Conservation (phyloP, 2,797 vertebrate species). For the Thalassophryne amazonica region DNA sequence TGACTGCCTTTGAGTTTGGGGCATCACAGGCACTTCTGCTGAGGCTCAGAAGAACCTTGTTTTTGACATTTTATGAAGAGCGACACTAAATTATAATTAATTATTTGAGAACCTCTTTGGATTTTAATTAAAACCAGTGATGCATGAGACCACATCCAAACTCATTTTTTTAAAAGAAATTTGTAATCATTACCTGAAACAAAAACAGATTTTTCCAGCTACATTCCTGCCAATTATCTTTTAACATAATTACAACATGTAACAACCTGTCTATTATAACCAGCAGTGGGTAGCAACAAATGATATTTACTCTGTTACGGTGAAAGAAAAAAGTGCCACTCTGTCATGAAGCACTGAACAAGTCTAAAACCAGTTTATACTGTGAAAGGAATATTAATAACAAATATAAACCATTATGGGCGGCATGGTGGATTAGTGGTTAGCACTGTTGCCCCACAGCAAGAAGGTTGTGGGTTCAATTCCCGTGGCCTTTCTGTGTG, state of each 20-base stretch:
- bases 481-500: no score
- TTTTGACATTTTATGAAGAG: constrained; percentile 13
- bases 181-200: constrained; percentile 42
- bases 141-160: constrained; percentile 35
- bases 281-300: background rate
- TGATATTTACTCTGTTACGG: background rate
- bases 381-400: no score
- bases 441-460: no score
- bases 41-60: constrained; percentile 8
- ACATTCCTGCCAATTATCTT: constrained; percentile 21
- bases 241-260: constrained; percentile 10
- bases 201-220: constrained; percentile 17
- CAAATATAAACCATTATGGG: no score
- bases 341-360: no score
- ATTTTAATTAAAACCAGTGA: constrained; percentile 59
- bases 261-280: background rate
- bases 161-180: constrained; percentile 43
- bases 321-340: no score
- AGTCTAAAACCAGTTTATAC: no score
- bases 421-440: no score
- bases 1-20: background rate
- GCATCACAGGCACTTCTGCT: constrained; percentile 11
- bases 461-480: no score
- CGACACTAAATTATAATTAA: constrained; percentile 50
- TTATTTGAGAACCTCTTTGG: constrained; percentile 40